Conservation (phyloP, 1,140 invertebrate species). For the Hestina assimilis region DNA sequence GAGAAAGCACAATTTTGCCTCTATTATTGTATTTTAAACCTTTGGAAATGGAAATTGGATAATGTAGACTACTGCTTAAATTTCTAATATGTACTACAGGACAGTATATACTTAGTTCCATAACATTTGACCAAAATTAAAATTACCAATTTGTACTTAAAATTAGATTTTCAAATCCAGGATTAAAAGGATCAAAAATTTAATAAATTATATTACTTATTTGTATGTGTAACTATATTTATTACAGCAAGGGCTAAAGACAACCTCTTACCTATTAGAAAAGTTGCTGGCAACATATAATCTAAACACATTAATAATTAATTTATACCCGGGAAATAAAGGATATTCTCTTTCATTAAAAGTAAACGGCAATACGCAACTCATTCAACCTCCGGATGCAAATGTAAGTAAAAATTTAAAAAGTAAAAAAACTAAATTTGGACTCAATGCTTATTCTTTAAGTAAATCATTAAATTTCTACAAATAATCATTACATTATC, state of each 20-base stretch:
- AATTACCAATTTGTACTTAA: too few relatives aligned
- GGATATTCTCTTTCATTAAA: constrained; percentile 91
- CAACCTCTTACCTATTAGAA: constrained; percentile 89
- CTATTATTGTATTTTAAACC: too few relatives aligned
- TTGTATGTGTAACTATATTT: constrained; percentile 19
- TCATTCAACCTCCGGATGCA: constrained; percentile 61
- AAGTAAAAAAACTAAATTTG: neutral
- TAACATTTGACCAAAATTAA: too few relatives aligned
- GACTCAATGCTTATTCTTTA: neutral
- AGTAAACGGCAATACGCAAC: constrained; percentile 79
- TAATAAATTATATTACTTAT: too few relatives aligned
- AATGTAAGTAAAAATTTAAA: constrained; percentile 51
- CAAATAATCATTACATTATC: neutral
- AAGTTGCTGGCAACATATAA: constrained; percentile 90
- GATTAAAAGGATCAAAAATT: too few relatives aligned
- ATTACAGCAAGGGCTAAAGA: constrained; percentile 82
- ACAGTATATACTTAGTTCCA: too few relatives aligned
- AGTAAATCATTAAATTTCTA: neutral
- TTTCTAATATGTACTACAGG: too few relatives aligned
- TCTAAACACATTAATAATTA: constrained; percentile 93
- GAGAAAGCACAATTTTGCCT: too few relatives aligned
- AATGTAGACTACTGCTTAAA: too few relatives aligned
- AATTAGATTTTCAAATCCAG: too few relatives aligned
- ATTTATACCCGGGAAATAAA: constrained; percentile 94
- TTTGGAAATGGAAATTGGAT: too few relatives aligned